These are phyloP conservation scores for Tinea semifulvella DNA, from an alignment of 2,888 invertebrate genomes.

Conservation along the genomic window DNA sequence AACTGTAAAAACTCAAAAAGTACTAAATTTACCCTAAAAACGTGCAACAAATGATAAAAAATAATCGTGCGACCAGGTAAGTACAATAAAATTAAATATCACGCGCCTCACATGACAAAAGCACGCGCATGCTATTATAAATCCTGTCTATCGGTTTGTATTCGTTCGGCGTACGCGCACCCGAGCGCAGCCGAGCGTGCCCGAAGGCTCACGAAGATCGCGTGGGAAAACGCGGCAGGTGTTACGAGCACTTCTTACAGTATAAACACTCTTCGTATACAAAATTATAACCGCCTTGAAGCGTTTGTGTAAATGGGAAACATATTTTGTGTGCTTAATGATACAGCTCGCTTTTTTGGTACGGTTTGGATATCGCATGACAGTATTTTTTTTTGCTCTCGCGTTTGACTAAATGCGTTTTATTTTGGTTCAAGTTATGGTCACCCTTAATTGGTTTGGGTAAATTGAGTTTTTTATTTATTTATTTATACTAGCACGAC, in stretches of 20 bases:
- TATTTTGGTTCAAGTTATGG: conserved; percentile 49
- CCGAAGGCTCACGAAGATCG: conserved; percentile 49
- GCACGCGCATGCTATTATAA: conserved; percentile 25
- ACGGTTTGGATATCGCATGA: conserved; percentile 48
- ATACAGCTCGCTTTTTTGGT: conserved; percentile 63
- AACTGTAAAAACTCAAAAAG: too few species aligned
- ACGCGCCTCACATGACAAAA: conserved; percentile 35
- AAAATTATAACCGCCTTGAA: conserved; percentile 63
- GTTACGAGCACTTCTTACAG: conserved; percentile 65
- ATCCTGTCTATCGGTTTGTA: conserved; percentile 29
- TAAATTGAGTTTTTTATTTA: too few species aligned
- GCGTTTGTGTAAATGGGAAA: conserved; percentile 65
- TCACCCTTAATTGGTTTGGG: conserved; percentile 49
- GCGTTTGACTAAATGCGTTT: conserved; percentile 34
- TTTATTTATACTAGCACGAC: too few species aligned
- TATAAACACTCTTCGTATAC: conserved; percentile 65
- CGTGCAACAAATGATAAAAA: too few species aligned
- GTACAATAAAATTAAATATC: conserved; percentile 2
- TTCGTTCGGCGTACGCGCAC: conserved; percentile 33
- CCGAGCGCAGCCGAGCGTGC: conserved; percentile 30
- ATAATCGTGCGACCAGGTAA: too few species aligned
- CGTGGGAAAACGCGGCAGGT: conserved; percentile 65
- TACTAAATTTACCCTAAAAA: too few species aligned
- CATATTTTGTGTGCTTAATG: conserved; percentile 67
- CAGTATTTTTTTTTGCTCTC: conserved; percentile 45